phyloP scores from a whole-genome alignment of 2,113 vertebrate genomes.

The Microtus montanus region DNA sequence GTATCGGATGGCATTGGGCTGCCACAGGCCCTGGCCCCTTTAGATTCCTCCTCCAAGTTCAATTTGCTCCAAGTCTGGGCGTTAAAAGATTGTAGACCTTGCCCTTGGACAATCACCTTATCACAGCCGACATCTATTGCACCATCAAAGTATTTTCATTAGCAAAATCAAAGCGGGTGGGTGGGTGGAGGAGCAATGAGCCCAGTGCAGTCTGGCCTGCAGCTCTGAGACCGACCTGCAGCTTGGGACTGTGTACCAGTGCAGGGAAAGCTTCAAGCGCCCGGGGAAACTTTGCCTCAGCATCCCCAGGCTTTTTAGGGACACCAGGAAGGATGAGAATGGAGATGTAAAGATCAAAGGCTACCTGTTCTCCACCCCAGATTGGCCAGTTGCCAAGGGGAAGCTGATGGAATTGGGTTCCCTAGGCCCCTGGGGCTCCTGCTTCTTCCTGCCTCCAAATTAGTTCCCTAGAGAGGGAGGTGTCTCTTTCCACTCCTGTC shows the following conservation, averaged over 20 bases:
- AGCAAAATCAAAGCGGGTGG: conserved; percentile 64
- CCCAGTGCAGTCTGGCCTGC: not conserved
- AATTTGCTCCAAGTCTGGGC: conserved; percentile 64
- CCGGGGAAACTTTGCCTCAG: conserved; percentile 42
- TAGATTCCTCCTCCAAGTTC: conserved; percentile 66
- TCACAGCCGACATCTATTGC: conserved; percentile 79
- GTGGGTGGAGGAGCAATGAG: not conserved
- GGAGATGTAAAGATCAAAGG: conserved; percentile 56
- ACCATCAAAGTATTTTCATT: conserved; percentile 71
- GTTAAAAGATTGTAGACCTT: conserved; percentile 72
- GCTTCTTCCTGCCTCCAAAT: not conserved
- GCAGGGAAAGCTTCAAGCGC: conserved; percentile 19
- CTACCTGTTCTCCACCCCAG: conserved; percentile 56
- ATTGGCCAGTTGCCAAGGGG: not conserved
- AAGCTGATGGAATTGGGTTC: not conserved
- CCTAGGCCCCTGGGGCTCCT: not conserved
- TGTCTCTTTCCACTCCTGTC: not conserved
- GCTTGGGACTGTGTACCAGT: conserved; percentile 28
- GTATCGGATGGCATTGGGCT: not conserved
- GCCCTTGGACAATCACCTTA: conserved; percentile 72
- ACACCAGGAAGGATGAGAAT: not conserved
- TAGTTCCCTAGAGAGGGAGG: not conserved
- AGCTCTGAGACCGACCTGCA: conserved; percentile 26
- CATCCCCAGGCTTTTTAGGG: not conserved
- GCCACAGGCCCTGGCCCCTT: not conserved